A percentile compares a stretch with the other conserved stretches of the same genome.
Evolutionary conservation across 2,888 invertebrate species (phyloP).

Genomic region (Hyposoter dolosus): DNA sequence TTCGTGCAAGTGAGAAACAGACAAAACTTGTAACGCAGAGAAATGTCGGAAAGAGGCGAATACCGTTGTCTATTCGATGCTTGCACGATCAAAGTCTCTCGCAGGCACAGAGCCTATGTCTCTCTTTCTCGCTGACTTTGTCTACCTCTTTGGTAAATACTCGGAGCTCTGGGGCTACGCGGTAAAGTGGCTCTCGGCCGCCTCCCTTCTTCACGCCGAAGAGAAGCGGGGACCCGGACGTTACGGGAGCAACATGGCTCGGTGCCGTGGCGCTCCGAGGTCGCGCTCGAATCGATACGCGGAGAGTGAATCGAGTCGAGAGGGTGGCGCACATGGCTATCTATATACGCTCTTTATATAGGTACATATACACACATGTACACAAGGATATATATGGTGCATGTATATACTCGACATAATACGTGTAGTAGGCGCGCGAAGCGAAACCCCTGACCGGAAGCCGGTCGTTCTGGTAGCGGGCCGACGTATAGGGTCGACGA

Average conservation of each 20-base stretch:
- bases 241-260: constrained; percentile 68
- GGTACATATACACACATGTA: constrained; percentile 38
- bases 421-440: constrained; percentile 64
- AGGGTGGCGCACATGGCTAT: constrained; percentile 70
- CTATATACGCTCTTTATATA: constrained; percentile 56
- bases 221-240: constrained; percentile 50
- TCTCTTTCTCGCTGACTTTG: constrained; percentile 14
- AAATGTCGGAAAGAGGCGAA: constrained; percentile 44
- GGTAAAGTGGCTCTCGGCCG: constrained; percentile 68
- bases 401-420: neutral
- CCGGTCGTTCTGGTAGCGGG: constrained; percentile 78
- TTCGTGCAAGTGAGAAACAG: constrained; percentile 58
- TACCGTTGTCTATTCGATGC: constrained; percentile 27
- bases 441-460: constrained; percentile 79
- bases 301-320: constrained; percentile 74
- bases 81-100: constrained; percentile 42
- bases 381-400: neutral
- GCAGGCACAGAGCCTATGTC: constrained; percentile 23
- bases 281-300: constrained; percentile 73
- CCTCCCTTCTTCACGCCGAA: constrained; percentile 66
- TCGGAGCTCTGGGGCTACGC: constrained; percentile 45
- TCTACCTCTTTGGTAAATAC: neutral
- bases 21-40: constrained; percentile 47
- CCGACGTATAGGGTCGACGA: constrained; percentile 66
- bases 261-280: constrained; percentile 72